Evolutionary conservation across 2,113 vertebrate genomes (phyloP).

Genomic region (Macrotis lagotis): DNA sequence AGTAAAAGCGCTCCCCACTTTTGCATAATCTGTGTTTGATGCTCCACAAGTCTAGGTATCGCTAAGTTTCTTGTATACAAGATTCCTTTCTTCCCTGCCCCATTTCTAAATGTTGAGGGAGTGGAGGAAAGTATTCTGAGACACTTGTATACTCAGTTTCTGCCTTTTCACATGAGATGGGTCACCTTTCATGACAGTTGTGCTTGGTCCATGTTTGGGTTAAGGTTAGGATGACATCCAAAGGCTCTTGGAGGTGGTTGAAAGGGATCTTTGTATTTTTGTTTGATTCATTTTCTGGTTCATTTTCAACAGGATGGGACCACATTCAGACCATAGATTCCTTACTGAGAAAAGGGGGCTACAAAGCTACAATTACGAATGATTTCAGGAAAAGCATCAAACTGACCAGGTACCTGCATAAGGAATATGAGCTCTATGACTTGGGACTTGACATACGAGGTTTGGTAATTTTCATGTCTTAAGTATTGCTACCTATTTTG

Average conservation of each 20-base stretch:
- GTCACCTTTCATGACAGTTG: constrained; percentile 28
- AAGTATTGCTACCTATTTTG: constrained; percentile 3
- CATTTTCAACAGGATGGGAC: constrained; percentile 94
- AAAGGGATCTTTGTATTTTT: constrained; percentile 52
- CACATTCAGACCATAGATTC: constrained; percentile 99
- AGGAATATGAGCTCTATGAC: constrained; percentile 12
- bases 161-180: constrained; percentile 30
- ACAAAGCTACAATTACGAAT: constrained; percentile 99
- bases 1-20: constrained; percentile 38
- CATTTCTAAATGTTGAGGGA: constrained; percentile 49
- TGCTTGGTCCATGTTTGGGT: neutral
- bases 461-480: neutral
- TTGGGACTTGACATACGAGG: neutral
- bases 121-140: neutral
- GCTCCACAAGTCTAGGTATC: neutral
- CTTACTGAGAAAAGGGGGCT: constrained; percentile 99
- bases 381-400: constrained; percentile 99
- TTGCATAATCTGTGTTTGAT: neutral
- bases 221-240: constrained; percentile 25
- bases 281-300: constrained; percentile 70
- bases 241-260: constrained; percentile 49
- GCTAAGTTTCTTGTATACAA: neutral
- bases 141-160: constrained; percentile 7
- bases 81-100: neutral
- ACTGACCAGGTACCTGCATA: constrained; percentile 95